Evolutionary conservation across 2,113 vertebrate genomes (phyloP), one percentile per base, ranked within the genome.

Genomic region (Rhagologus leucostigma): DNA sequence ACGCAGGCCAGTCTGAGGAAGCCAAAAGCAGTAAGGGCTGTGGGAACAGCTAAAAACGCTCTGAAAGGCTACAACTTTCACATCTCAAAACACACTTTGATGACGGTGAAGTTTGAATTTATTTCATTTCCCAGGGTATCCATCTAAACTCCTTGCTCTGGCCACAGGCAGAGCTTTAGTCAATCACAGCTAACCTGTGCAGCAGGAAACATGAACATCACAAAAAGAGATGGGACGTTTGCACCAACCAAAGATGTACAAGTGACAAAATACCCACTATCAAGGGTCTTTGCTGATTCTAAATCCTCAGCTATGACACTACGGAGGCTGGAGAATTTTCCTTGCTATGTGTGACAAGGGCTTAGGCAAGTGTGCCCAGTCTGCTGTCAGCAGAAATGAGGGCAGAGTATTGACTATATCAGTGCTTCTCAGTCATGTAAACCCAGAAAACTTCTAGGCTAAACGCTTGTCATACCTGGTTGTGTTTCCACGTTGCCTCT

Each of bases 401-500:
- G 84, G 26, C 7, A 11, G 49, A 69, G 11, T 30, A 71, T 5
- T 47, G 41, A 70, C 33, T 33, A 41, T 10, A 57, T 10, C 19
- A 35, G 39, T 27, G 37, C 71, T 87, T 12, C 70, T 57, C 11
- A 55, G 41, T 39, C 3, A 0, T 6, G 53, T 29, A 68, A 84
- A 29, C 9, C 30, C 33, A 44, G 29, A 46, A 46, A 60, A 71
- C 23, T 63, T 53, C 39, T 57, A 85, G 75, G 55, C 29, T 62
- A 68, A 71, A 63, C 30, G 30, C 30, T 17, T 47, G 47, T 32
- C 71, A 30, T 93, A 99, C 99, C 98, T 98, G 98, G 94, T 98
- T 99, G 97, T 99, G 99, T 64, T 97, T 98, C 97, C 98, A 97
- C 0, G 98, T 94, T 27, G 98, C 98, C 92, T 98, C 98, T 73